A percentile compares a stretch with the other conserved stretches of the same genome.
These are phyloP conservation scores for Trichopria drosophilae DNA, from an alignment of 2,888 invertebrate species.

Conservation along the genomic window DNA sequence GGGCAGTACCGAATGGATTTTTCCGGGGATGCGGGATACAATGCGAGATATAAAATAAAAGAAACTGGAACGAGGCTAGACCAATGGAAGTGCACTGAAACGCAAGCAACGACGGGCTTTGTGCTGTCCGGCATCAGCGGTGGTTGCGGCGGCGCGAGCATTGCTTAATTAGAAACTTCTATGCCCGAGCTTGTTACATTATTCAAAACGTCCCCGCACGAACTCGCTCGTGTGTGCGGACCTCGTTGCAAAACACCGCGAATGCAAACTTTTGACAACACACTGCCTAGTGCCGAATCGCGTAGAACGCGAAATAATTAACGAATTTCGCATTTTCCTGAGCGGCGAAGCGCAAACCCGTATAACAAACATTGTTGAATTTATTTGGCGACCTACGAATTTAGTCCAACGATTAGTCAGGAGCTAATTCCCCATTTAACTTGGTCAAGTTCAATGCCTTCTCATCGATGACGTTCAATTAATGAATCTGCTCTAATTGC, in stretches of 20 bases:
- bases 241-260: slow-evolving; percentile 48
- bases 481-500: too few species aligned
- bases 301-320: slow-evolving; percentile 54
- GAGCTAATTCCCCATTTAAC: too few species aligned
- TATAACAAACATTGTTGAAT: too few species aligned
- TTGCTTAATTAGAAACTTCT: slow-evolving; percentile 58
- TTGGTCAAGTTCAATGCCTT: too few species aligned
- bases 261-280: slow-evolving; percentile 54
- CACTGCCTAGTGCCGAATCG: slow-evolving; percentile 35
- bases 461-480: too few species aligned
- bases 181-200: slow-evolving; percentile 54
- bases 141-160: slow-evolving; percentile 34
- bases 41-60: slow-evolving; percentile 21
- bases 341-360: slow-evolving; percentile 24
- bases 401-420: too few species aligned
- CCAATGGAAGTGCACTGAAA: slow-evolving; percentile 44
- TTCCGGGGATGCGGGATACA: too few species aligned
- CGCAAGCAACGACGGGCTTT: slow-evolving; percentile 43
- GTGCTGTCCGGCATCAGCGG: slow-evolving; percentile 49
- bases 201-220: slow-evolving; percentile 53
- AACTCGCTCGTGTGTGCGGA: slow-evolving; percentile 42
- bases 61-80: slow-evolving; percentile 29
- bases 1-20: too few species aligned
- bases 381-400: too few species aligned
- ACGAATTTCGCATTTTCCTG: slow-evolving; percentile 45